phyloP scores from a whole-genome alignment of 1,140 invertebrate species.

The Drosophila aff. region DNA sequence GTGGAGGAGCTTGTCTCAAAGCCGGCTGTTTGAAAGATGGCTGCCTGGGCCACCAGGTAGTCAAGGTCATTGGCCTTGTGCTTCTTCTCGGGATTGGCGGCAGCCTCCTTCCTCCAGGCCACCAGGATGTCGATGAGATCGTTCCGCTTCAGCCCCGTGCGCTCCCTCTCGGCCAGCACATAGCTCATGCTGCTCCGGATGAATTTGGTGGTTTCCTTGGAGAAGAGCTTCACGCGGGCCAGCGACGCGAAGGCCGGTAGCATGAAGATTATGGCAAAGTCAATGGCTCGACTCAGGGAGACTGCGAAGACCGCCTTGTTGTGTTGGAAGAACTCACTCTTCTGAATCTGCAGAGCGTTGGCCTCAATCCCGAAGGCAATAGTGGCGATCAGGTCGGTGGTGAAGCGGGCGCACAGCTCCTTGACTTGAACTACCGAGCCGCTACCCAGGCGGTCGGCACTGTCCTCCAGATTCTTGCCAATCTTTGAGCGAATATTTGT shows the following conservation, averaged over 20 bases:
- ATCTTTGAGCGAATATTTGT: constrained; percentile 44
- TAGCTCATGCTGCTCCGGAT: constrained; percentile 71
- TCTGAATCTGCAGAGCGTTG: constrained; percentile 85
- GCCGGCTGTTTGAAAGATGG: constrained; percentile 90
- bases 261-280: constrained; percentile 85
- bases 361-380: constrained; percentile 87
- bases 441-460: constrained; percentile 15
- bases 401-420: constrained; percentile 85
- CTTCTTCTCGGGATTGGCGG: constrained; percentile 24
- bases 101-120: constrained; percentile 72
- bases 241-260: constrained; percentile 64
- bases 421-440: constrained; percentile 60
- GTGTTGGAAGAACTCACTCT: constrained; percentile 85
- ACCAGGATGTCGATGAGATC: constrained; percentile 86
- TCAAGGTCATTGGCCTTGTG: constrained; percentile 42
- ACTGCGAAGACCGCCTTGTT: constrained; percentile 86
- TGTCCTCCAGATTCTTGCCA: constrained; percentile 60
- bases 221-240: constrained; percentile 64
- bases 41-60: constrained; percentile 88
- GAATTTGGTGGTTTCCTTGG: constrained; percentile 60
- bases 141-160: constrained; percentile 63
- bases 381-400: constrained; percentile 87
- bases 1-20: constrained; percentile 91
- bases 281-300: constrained; percentile 85
- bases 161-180: constrained; percentile 75